phyloP scores from a whole-genome alignment of 2,888 invertebrate genomes.

The Gasteruption jaculator region DNA sequence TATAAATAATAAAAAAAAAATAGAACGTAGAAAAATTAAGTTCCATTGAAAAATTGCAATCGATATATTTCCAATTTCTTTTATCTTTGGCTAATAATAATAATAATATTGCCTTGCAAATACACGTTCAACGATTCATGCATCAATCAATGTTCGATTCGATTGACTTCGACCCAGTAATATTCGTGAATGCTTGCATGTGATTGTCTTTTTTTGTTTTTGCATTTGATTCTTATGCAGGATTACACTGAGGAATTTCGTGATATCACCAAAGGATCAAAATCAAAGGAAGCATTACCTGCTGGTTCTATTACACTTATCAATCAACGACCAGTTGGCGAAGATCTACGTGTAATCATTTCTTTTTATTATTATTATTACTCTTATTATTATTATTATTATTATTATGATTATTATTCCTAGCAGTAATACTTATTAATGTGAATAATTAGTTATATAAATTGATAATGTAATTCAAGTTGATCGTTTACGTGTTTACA shows the following conservation, averaged over 20 bases:
- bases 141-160: conserved; percentile 3
- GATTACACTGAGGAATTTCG: conserved; percentile 97
- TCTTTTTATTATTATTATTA: conserved; percentile 38
- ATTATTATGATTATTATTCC: no score
- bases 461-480: no score
- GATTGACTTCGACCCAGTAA: neutral
- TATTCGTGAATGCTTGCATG: conserved; percentile 54
- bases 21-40: no score
- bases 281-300: conserved; percentile 87
- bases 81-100: no score
- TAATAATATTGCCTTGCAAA: no score
- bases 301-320: conserved; percentile 91
- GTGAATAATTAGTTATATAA: no score
- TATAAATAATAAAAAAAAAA: no score
- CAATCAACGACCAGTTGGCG: conserved; percentile 92
- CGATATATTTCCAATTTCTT: no score
- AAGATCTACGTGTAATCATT: conserved; percentile 81
- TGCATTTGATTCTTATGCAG: conserved; percentile 58
- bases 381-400: no score
- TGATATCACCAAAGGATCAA: conserved; percentile 87
- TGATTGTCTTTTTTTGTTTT: no score
- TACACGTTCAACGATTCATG: conserved; percentile 19
- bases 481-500: no score
- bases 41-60: no score
- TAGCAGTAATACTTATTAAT: conserved; percentile 24